Conservation (phyloP, 1,140 invertebrate genomes). For the Belonocnema kinseyi region DNA sequence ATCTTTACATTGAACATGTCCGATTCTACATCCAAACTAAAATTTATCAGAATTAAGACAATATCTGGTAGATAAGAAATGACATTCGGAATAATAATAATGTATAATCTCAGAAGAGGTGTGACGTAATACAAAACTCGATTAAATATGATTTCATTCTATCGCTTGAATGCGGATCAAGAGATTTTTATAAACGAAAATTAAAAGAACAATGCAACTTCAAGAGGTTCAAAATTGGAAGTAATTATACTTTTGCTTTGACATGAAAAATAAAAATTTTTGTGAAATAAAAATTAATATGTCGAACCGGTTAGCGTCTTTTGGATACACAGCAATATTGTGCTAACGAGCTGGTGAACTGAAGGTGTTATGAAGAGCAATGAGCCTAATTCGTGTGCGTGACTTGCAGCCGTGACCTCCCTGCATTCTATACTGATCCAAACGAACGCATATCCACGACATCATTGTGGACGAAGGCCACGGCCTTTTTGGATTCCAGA, state of each 20-base stretch:
- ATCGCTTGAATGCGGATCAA: not conserved
- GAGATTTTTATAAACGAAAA: not conserved
- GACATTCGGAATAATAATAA: conserved; percentile 7
- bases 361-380: not conserved
- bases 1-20: too few relatives aligned
- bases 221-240: not conserved
- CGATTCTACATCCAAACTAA: not conserved
- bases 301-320: not conserved
- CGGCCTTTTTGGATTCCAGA: conserved; percentile 19
- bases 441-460: conserved; percentile 20
- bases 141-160: not conserved
- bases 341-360: not conserved
- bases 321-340: not conserved
- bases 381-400: conserved; percentile 5
- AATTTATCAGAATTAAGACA: conserved; percentile 11
- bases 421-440: conserved; percentile 14
- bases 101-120: not conserved
- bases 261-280: too few relatives aligned
- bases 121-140: not conserved
- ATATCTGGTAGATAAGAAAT: conserved; percentile 14
- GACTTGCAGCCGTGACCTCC: conserved; percentile 12
- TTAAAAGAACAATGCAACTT: not conserved
- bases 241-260: not conserved
- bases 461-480: conserved; percentile 14
- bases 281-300: not conserved